These are phyloP conservation scores for Pseudomyrmex concolor DNA, from an alignment of 1,140 invertebrate species.

Conservation along the genomic window DNA sequence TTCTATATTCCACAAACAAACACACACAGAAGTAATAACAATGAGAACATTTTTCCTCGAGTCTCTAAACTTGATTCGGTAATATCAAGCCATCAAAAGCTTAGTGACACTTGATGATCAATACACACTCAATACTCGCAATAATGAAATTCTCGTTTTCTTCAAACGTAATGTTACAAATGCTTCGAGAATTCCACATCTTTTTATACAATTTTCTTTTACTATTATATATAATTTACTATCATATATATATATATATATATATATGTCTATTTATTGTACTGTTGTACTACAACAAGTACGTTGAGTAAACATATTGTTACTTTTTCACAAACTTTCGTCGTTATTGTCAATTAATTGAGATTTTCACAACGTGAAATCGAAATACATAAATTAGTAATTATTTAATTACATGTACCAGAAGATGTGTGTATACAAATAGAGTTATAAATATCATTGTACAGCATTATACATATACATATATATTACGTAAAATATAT, in stretches of 20 bases:
- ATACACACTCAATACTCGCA: constrained; percentile 19
- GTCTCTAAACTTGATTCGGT: constrained; percentile 33
- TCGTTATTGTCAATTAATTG: constrained; percentile 83
- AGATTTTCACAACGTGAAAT: constrained; percentile 68
- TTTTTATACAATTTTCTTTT: constrained; percentile 3
- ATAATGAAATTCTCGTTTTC: constrained; percentile 38
- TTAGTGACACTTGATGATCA: constrained; percentile 52
- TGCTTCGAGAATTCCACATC: constrained; percentile 35
- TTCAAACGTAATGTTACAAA: neutral
- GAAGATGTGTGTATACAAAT: constrained; percentile 71
- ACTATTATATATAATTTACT: constrained; percentile 13
- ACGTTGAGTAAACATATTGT: constrained; percentile 72
- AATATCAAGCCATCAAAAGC: constrained; percentile 58
- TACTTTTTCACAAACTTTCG: constrained; percentile 76
- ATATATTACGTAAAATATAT: constrained; percentile 54
- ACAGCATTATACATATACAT: constrained; percentile 52
- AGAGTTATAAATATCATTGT: constrained; percentile 50
- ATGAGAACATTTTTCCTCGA: constrained; percentile 22
- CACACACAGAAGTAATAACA: constrained; percentile 27
- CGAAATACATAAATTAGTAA: constrained; percentile 13
- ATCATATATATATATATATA: constrained; percentile 16
- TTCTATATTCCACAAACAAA: constrained; percentile 36
- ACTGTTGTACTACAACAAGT: constrained; percentile 59
- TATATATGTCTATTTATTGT: constrained; percentile 75
- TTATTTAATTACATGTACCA: constrained; percentile 53